Percentiles rank a stretch among this genome's conserved stretches.
These are phyloP conservation scores for Deroptyus accipitrinus DNA, from an alignment of 2,113 vertebrate species.

Conservation along the genomic window DNA sequence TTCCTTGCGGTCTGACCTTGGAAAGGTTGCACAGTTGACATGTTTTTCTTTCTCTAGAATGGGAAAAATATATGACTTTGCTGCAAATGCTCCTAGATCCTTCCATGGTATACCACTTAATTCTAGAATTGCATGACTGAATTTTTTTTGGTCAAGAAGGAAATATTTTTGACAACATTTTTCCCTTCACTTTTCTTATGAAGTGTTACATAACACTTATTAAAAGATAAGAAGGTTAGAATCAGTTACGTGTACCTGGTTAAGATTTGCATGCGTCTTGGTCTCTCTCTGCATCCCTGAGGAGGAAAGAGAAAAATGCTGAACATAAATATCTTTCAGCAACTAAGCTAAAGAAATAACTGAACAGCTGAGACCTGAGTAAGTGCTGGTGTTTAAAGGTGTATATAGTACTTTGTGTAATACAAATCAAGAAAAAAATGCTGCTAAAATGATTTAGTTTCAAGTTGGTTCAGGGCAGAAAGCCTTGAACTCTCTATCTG, in stretches of 20 bases:
- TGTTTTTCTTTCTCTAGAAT: neutral
- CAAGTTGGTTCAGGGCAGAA: neutral
- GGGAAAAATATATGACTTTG: neutral
- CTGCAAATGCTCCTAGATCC: neutral
- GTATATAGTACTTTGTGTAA: neutral
- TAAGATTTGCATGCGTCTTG: neutral
- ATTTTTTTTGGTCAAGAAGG: neutral
- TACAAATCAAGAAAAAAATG: neutral
- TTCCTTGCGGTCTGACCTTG: neutral
- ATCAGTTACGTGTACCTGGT: fast-evolving
- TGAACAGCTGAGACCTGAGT: neutral
- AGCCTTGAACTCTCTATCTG: neutral
- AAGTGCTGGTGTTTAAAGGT: neutral
- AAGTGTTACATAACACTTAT: neutral
- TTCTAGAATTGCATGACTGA: neutral
- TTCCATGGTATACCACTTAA: neutral
- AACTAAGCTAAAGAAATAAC: neutral
- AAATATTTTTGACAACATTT: neutral
- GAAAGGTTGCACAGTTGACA: neutral
- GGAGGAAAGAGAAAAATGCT: neutral
- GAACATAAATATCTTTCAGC: neutral
- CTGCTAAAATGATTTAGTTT: neutral
- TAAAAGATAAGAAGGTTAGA: neutral
- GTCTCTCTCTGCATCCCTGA: neutral
- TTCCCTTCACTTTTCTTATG: neutral